phyloP scores from a whole-genome alignment of 2,888 invertebrate genomes.

The Xestoiulus laeticollis region DNA sequence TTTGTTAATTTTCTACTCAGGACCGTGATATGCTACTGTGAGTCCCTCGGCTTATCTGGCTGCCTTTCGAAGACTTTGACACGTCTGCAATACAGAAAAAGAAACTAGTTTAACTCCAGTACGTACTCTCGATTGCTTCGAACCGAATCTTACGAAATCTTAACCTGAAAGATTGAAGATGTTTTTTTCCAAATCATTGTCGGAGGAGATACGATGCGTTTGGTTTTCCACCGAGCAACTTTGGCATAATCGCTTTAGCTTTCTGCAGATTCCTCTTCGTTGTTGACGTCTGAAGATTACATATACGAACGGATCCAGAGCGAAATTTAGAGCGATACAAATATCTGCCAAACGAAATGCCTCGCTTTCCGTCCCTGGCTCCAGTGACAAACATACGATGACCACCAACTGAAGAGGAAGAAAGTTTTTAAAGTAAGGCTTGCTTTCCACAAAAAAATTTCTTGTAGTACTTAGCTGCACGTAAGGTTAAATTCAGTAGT shows the following conservation, averaged over 20 bases:
- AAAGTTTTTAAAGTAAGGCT: neutral
- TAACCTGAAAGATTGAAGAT: neutral
- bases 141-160: neutral
- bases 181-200: slow-evolving; percentile 5
- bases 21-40: neutral
- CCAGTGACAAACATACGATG: slow-evolving; percentile 58
- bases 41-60: slow-evolving; percentile 5
- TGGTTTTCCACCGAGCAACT: neutral
- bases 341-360: slow-evolving; percentile 74
- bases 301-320: slow-evolving; percentile 83
- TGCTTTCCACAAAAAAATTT: no score
- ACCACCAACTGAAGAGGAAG: neutral
- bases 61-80: neutral
- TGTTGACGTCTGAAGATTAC: slow-evolving; percentile 74
- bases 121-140: neutral
- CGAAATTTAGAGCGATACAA: slow-evolving; percentile 81
- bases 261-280: slow-evolving; percentile 31
- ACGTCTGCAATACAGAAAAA: neutral
- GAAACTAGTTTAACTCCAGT: neutral
- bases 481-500: no score
- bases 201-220: neutral
- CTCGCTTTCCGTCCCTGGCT: slow-evolving; percentile 57
- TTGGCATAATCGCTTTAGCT: neutral
- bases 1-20: neutral
- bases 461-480: no score